Conservation (phyloP, 2,888 invertebrate species). For the Caenorhabditis virilis region DNA sequence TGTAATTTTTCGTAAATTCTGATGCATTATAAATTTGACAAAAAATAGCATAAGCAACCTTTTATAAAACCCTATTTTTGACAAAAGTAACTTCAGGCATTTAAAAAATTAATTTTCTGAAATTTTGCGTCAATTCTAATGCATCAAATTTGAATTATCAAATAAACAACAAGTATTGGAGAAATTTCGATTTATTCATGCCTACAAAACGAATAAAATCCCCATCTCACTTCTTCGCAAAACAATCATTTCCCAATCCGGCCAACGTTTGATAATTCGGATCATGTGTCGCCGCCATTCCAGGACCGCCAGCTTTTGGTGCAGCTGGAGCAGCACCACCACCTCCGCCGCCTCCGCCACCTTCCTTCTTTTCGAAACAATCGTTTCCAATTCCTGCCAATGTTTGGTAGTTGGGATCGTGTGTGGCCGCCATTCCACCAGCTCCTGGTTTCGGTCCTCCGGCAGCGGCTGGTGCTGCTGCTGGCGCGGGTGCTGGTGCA, state of each 20-base stretch:
- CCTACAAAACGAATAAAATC: too few relatives aligned
- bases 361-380: constrained; percentile 17
- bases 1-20: too few relatives aligned
- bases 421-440: constrained; percentile 17
- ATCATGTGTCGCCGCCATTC: constrained; percentile 24
- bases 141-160: too few relatives aligned
- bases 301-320: constrained; percentile 1
- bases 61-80: too few relatives aligned
- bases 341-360: constrained; percentile 9
- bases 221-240: constrained; percentile 13
- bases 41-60: too few relatives aligned
- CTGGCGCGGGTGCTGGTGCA: constrained; percentile 5
- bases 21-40: too few relatives aligned
- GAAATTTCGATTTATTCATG: too few relatives aligned
- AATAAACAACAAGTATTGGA: too few relatives aligned
- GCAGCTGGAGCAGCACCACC: constrained; percentile 1
- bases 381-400: constrained; percentile 21
- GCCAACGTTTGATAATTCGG: constrained; percentile 31
- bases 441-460: constrained; percentile 10
- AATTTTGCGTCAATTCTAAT: too few relatives aligned
- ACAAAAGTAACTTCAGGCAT: too few relatives aligned
- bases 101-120: too few relatives aligned
- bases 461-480: constrained; percentile 3
- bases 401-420: constrained; percentile 34
- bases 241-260: constrained; percentile 18